Conservation (phyloP, 2,888 invertebrate genomes). For the Muschampia plurimacula region DNA sequence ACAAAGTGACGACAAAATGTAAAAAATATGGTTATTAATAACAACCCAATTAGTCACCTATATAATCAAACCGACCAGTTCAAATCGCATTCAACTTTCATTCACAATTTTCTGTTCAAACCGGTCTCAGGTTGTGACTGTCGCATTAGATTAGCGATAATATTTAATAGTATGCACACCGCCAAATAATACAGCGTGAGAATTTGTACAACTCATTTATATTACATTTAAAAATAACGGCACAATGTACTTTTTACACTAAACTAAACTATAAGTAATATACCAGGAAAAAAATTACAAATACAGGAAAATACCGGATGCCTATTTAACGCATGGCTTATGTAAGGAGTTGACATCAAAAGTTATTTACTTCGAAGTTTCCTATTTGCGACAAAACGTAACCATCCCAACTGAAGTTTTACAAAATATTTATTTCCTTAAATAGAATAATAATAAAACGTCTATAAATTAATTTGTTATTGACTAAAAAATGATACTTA, state of each 20-base stretch:
- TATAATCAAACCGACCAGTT: constrained; percentile 18
- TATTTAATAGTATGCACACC: constrained; percentile 13
- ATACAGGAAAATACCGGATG: neutral
- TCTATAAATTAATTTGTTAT: no score
- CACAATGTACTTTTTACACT: neutral
- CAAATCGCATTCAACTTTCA: constrained; percentile 34
- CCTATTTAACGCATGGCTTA: neutral
- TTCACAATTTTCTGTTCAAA: constrained; percentile 35
- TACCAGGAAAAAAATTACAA: no score
- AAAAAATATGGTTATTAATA: neutral
- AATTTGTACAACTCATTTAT: neutral
- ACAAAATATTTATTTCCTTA: no score
- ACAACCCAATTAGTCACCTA: constrained; percentile 20
- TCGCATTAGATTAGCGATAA: constrained; percentile 23
- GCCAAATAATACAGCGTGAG: constrained; percentile 16
- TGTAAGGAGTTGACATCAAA: neutral
- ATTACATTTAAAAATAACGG: neutral
- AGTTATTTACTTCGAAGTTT: neutral
- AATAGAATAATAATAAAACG: no score
- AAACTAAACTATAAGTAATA: neutral
- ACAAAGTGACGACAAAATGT: neutral
- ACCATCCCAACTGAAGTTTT: no score
- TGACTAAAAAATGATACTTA: no score
- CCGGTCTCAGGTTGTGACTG: constrained; percentile 21
- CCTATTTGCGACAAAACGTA: no score